Evolutionary conservation across 2,888 invertebrate genomes (phyloP).

Genomic region (Apotomis betuletana): DNA sequence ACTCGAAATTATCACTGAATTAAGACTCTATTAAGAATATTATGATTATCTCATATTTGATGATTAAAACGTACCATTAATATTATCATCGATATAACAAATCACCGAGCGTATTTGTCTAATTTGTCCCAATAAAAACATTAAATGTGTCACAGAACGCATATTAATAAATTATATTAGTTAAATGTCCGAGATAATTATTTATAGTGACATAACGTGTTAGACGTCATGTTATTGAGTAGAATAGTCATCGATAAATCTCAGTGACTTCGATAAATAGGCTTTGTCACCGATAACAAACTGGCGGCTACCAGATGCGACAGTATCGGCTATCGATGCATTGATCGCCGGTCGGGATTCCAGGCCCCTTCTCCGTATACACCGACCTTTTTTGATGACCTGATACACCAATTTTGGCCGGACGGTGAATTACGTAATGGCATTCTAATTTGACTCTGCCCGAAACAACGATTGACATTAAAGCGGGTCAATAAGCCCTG

Average conservation of each 20-base stretch:
- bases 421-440: background rate
- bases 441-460: background rate
- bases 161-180: constrained; percentile 42
- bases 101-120: constrained; percentile 32
- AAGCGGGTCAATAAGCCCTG: background rate
- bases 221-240: constrained; percentile 65
- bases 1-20: constrained; percentile 3
- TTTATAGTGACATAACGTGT: constrained; percentile 65
- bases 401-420: background rate
- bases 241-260: constrained; percentile 69
- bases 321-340: constrained; percentile 56
- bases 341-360: constrained; percentile 55
- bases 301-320: constrained; percentile 71
- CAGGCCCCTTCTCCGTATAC: constrained; percentile 8
- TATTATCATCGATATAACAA: constrained; percentile 37
- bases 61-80: constrained; percentile 20
- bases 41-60: constrained; percentile 17
- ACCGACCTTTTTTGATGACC: constrained; percentile 1
- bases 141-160: constrained; percentile 37
- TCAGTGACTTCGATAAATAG: constrained; percentile 74
- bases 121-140: constrained; percentile 40
- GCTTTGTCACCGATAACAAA: constrained; percentile 68
- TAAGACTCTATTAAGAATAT: background rate
- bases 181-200: constrained; percentile 52
- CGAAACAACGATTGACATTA: background rate